Percentiles rank a stretch among this genome's conserved stretches.
Conservation (phyloP, 2,888 invertebrate species). For the Thera britannica region DNA sequence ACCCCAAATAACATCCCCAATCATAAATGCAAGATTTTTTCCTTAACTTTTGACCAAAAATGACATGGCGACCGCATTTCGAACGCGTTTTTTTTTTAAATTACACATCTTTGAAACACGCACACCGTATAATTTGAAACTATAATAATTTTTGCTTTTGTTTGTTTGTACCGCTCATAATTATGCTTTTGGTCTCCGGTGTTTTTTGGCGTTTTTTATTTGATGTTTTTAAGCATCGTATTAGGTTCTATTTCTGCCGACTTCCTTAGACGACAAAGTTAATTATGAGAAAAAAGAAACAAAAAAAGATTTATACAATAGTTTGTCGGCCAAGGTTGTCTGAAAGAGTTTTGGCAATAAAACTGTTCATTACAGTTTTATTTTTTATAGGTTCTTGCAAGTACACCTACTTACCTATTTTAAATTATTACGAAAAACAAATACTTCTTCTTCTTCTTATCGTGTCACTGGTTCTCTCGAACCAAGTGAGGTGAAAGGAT, state of each 20-base stretch:
- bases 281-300: neutral
- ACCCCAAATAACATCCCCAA: constrained; percentile 21
- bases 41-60: constrained; percentile 21
- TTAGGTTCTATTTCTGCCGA: neutral
- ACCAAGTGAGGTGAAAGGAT: too few relatives aligned
- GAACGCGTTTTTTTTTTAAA: constrained; percentile 24
- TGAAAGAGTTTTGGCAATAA: too few relatives aligned
- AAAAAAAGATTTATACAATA: too few relatives aligned
- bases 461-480: too few relatives aligned
- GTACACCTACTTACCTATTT: too few relatives aligned
- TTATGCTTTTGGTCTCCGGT: constrained; percentile 29
- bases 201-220: neutral
- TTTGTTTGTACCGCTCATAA: constrained; percentile 46
- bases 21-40: constrained; percentile 20
- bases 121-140: constrained; percentile 67
- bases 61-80: constrained; percentile 20
- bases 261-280: neutral
- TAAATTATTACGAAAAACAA: too few relatives aligned
- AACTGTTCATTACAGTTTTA: too few relatives aligned
- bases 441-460: too few relatives aligned
- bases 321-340: too few relatives aligned
- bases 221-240: neutral
- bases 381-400: too few relatives aligned
- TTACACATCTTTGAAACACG: constrained; percentile 23
- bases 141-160: constrained; percentile 65